These are phyloP conservation scores for Percopsis transmontana DNA, from an alignment of 2,113 vertebrate genomes.

Conservation along the genomic window DNA sequence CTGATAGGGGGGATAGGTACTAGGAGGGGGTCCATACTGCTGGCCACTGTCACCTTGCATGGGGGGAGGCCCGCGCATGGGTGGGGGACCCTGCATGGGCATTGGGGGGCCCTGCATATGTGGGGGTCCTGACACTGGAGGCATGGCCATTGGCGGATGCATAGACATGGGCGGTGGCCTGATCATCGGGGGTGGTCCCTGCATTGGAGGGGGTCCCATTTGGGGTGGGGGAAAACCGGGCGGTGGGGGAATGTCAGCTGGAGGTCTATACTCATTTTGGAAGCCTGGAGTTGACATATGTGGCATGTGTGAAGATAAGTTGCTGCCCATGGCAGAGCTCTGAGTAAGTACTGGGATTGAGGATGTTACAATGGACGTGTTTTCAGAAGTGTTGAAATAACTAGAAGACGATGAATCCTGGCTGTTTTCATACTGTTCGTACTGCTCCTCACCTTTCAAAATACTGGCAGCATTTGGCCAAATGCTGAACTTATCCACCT, in stretches of 20 bases:
- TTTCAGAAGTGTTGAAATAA: constrained; percentile 60
- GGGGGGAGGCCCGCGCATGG: constrained; percentile 54
- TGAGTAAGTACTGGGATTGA: constrained; percentile 72
- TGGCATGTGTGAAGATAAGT: constrained; percentile 62
- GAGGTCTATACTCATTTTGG: constrained; percentile 63
- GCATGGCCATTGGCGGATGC: constrained; percentile 63
- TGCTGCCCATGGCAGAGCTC: constrained; percentile 56
- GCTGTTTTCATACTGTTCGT: constrained; percentile 61
- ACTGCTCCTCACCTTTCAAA: constrained; percentile 67
- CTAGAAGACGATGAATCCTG: constrained; percentile 42
- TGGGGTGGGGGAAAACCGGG: constrained; percentile 70
- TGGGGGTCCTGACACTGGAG: constrained; percentile 64
- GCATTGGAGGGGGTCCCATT: constrained; percentile 49
- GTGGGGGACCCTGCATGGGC: constrained; percentile 58
- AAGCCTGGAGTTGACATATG: constrained; percentile 62
- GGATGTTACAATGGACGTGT: constrained; percentile 55
- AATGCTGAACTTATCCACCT: constrained; percentile 72
- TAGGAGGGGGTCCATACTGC: constrained; percentile 60
- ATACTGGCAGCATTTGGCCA: constrained; percentile 82
- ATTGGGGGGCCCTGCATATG: constrained; percentile 64
- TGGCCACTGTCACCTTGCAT: constrained; percentile 70
- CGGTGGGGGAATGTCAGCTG: constrained; percentile 63
- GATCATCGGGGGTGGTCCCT: constrained; percentile 59
- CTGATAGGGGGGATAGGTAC: constrained; percentile 73
- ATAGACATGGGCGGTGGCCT: constrained; percentile 70